Evolutionary conservation across 2,888 invertebrate species (phyloP).

Genomic region (Drosophila greeni): DNA sequence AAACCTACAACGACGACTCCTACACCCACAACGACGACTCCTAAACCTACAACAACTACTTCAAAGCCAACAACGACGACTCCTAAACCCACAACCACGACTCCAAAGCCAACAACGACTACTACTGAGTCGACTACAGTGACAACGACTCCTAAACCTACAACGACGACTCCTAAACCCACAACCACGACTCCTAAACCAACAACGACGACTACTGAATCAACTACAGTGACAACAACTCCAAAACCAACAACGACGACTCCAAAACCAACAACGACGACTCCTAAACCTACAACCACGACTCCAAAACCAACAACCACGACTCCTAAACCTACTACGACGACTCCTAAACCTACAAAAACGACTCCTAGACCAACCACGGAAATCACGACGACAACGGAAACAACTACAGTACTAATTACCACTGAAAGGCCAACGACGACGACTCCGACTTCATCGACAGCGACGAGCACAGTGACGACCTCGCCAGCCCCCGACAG

Average conservation of each 20-base stretch:
- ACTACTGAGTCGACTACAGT: neutral
- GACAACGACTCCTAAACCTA: neutral
- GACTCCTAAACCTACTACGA: neutral
- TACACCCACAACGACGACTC: constrained; percentile 10
- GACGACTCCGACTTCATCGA: constrained; percentile 3
- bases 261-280: neutral
- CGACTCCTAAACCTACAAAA: constrained; percentile 1
- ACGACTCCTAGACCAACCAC: neutral
- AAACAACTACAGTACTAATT: neutral
- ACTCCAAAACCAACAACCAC: constrained; percentile 2
- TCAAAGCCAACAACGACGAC: neutral
- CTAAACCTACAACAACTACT: neutral
- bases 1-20: neutral
- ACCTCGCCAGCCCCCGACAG: constrained; percentile 1
- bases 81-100: neutral
- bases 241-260: neutral
- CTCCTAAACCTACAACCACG: neutral
- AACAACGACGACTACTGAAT: neutral
- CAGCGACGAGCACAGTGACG: neutral
- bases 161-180: neutral
- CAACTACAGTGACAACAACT: neutral
- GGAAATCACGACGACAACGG: neutral
- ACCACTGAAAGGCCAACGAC: neutral
- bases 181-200: neutral
- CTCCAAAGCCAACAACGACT: neutral